Evolutionary conservation across 1,140 invertebrate species (phyloP).

Genomic region (Atopsyche davidsoni): DNA sequence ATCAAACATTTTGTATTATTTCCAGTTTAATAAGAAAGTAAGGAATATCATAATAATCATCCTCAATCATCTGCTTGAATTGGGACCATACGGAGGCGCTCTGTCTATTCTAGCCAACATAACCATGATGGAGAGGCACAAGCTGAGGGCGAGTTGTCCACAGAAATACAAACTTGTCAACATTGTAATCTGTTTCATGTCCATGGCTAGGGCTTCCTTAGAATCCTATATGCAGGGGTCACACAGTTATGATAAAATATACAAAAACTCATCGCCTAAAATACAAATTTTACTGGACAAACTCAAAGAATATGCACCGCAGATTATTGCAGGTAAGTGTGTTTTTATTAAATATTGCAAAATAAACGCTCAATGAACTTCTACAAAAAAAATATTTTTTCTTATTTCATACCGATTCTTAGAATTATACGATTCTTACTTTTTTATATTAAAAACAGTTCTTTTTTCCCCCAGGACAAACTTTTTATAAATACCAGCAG

Average conservation of each 20-base stretch:
- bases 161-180: slow-evolving; percentile 42
- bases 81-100: slow-evolving; percentile 56
- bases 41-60: slow-evolving; percentile 40
- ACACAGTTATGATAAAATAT: slow-evolving; percentile 36
- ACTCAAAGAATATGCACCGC: slow-evolving; percentile 46
- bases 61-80: slow-evolving; percentile 42
- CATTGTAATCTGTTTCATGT: slow-evolving; percentile 36
- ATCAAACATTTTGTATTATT: slow-evolving; percentile 19
- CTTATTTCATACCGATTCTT: too few species aligned
- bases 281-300: slow-evolving; percentile 51
- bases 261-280: slow-evolving; percentile 53
- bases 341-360: too few species aligned
- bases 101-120: slow-evolving; percentile 51
- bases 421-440: too few species aligned
- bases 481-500: slow-evolving; percentile 36
- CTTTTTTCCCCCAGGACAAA: too few species aligned
- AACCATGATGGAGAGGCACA: slow-evolving; percentile 58
- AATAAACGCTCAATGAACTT: too few species aligned
- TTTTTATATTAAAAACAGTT: too few species aligned
- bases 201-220: slow-evolving; percentile 32
- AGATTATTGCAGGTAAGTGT: slow-evolving; percentile 2
- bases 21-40: slow-evolving; percentile 34
- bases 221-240: slow-evolving; percentile 32
- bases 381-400: too few species aligned
- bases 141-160: slow-evolving; percentile 42